Conservation (phyloP, 92 coral and sea anemone genomes). For the Phenganax subtilis region DNA sequence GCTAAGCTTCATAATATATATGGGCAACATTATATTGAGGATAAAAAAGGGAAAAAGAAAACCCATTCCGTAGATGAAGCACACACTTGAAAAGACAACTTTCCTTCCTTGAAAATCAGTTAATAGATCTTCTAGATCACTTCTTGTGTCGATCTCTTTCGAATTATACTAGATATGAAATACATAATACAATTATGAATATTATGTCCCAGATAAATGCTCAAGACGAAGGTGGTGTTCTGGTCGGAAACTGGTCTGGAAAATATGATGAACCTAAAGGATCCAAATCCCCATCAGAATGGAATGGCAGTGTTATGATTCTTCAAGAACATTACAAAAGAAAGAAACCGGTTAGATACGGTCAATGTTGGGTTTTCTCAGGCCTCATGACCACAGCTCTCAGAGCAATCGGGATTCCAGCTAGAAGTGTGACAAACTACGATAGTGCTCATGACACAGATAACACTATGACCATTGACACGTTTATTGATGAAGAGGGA, state of each 20-base stretch:
- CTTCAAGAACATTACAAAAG: constrained; percentile 23
- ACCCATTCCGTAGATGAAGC: too few relatives aligned
- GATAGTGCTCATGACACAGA: constrained; percentile 62
- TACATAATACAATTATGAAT: neutral
- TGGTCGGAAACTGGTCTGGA: constrained; percentile 42
- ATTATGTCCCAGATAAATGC: constrained; percentile 25
- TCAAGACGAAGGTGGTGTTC: constrained; percentile 41
- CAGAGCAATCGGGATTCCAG: constrained; percentile 62
- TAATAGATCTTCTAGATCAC: too few relatives aligned
- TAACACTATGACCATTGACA: constrained; percentile 57
- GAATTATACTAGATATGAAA: neutral
- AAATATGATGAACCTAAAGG: constrained; percentile 31
- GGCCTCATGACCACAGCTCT: constrained; percentile 51
- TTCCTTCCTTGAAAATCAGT: too few relatives aligned
- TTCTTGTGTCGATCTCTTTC: too few relatives aligned
- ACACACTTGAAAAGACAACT: too few relatives aligned
- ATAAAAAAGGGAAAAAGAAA: too few relatives aligned
- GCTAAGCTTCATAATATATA: too few relatives aligned
- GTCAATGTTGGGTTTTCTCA: constrained; percentile 54
- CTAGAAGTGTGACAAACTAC: constrained; percentile 62
- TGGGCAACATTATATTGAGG: too few relatives aligned
- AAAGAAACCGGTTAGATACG: constrained; percentile 37
- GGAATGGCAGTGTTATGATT: constrained; percentile 44
- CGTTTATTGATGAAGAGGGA: neutral
- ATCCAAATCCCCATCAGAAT: constrained; percentile 14